These are phyloP conservation scores for Sternarchorhynchus goeldii DNA, from an alignment of 2,797 vertebrate genomes.

Conservation along the genomic window DNA sequence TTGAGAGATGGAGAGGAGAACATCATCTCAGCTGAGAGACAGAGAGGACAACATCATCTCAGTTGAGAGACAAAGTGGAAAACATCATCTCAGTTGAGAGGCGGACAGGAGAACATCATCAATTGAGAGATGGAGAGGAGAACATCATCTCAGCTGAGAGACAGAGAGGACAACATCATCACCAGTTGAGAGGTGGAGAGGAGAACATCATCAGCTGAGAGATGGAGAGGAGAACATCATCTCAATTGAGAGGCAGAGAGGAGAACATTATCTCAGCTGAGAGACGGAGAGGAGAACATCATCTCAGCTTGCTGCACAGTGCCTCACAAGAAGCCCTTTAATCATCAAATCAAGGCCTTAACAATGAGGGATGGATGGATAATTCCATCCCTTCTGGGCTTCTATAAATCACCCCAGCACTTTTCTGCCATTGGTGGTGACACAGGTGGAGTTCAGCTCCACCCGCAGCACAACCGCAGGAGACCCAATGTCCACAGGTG, in stretches of 20 bases:
- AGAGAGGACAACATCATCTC: too few species aligned
- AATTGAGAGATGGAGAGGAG: too few species aligned
- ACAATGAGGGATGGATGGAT: conserved; percentile 34
- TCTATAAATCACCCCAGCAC: conserved; percentile 19
- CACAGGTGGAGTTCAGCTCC: not conserved
- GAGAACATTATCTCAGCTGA: not conserved
- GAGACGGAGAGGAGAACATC: conserved; percentile 22
- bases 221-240: conserved; percentile 38
- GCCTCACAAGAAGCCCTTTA: conserved; percentile 42
- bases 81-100: too few species aligned
- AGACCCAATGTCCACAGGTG: conserved; percentile 1
- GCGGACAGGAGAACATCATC: too few species aligned
- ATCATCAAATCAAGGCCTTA: conserved; percentile 48
- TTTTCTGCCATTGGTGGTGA: conserved; percentile 28
- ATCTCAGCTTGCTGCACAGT: conserved; percentile 10
- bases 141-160: too few species aligned
- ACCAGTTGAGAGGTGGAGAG: too few species aligned
- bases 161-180: too few species aligned
- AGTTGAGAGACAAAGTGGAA: too few species aligned
- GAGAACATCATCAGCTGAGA: not conserved
- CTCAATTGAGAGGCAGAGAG: not conserved
- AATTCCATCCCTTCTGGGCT: conserved; percentile 33
- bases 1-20: too few species aligned
- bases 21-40: too few species aligned
- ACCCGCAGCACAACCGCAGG: not conserved